Base-by-base conservation (phyloP, 2,113 vertebrate genomes). In the Phalacrocorax pelagicus region DNA sequence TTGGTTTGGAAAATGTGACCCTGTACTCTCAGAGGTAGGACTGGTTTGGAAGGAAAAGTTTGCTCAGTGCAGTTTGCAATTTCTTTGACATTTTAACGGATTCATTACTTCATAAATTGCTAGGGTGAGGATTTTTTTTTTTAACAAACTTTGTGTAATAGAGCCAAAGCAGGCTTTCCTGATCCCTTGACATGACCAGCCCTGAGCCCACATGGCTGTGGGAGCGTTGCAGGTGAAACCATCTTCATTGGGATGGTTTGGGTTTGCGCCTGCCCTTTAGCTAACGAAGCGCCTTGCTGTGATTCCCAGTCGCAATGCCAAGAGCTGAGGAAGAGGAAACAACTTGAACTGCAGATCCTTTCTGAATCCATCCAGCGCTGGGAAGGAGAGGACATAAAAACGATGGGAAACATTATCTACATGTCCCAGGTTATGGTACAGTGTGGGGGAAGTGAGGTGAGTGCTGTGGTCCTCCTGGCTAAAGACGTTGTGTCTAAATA, bases 311-410 rank as follows among this genome's bases (percentile, higher is more conserved):
- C 95, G 0, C 99, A 99, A 27, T 99, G 99, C 94, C 99, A 99
- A 96, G 99, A 99, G 58, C 96, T 99, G 95, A 98, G 99, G 52
- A 99, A 99, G 96, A 98, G 99, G 70, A 99, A 99, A 86, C 99
- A 99, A 75, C 98, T 99, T 36, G 99, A 99, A 88, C 97, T 99
- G 66, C 99, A 99, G 98, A 99, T 99, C 93, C 98, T 99, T 93
- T 99, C 99, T 0, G 99, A 99, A 85, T 98, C 99, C 18, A 99
- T 99, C 94, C 98, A 99, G 29, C 98, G 98, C 79, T 99, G 99
- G 99, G 99, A 99, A 96, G 99, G 99, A 77, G 99, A 99, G 66
- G 98, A 98, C 96, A 99, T 99, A 89, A 99, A 99, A 97, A 98
- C 98, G 10, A 97, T 99, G 97, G 99, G 99, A 74, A 98, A 96